A percentile compares a stretch with the other conserved stretches of the same genome.
phyloP scores from a whole-genome alignment of 1,140 invertebrate species.

The Drosophila subobscura region DNA sequence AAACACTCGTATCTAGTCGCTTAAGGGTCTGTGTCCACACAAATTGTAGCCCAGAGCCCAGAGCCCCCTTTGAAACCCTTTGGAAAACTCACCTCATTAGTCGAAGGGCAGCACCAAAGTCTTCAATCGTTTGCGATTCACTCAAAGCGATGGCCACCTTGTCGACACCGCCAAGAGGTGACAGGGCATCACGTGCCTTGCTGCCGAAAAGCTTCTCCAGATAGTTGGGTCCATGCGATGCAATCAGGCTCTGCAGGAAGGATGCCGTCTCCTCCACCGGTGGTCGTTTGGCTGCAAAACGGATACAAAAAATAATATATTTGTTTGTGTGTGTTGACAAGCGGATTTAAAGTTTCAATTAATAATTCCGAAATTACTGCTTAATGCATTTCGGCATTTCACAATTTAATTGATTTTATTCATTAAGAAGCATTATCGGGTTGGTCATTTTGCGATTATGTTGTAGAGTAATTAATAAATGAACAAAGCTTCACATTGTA shows the following conservation, averaged over 20 bases:
- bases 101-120: constrained; percentile 83
- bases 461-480: constrained; percentile 13
- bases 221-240: constrained; percentile 97
- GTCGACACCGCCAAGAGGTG: constrained; percentile 95
- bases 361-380: constrained; percentile 23
- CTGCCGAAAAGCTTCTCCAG: constrained; percentile 97
- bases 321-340: constrained; percentile 21
- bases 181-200: constrained; percentile 95
- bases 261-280: constrained; percentile 98
- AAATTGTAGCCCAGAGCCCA: constrained; percentile 28
- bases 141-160: constrained; percentile 95
- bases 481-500: neutral
- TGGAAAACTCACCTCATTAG: constrained; percentile 79
- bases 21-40: constrained; percentile 23
- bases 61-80: neutral
- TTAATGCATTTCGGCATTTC: constrained; percentile 29
- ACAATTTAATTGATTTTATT: constrained; percentile 47
- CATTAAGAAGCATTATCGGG: constrained; percentile 35
- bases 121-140: constrained; percentile 98
- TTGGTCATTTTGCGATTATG: constrained; percentile 1
- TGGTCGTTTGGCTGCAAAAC: constrained; percentile 93
- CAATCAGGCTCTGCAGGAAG: constrained; percentile 95
- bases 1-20: constrained; percentile 17
- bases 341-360: constrained; percentile 32
- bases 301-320: constrained; percentile 13